These are phyloP conservation scores for Acleris holmiana DNA, from an alignment of 2,888 invertebrate species.

Conservation along the genomic window DNA sequence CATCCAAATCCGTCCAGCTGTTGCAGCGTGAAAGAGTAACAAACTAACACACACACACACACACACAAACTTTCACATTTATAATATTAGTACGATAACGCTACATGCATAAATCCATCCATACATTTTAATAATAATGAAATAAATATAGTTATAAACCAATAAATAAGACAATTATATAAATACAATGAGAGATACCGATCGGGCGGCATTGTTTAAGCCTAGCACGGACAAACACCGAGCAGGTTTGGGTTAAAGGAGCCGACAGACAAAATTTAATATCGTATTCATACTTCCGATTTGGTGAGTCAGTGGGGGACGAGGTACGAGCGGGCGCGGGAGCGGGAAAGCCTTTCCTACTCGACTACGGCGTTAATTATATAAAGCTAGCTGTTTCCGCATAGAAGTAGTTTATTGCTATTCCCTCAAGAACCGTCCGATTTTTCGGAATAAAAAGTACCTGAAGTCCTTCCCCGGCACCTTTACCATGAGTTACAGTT, in stretches of 20 bases:
- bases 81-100: too few species aligned
- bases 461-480: too few species aligned
- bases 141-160: constrained; percentile 16
- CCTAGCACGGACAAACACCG: not conserved
- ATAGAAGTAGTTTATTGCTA: too few species aligned
- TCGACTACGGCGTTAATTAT: too few species aligned
- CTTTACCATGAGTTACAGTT: too few species aligned
- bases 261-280: constrained; percentile 60
- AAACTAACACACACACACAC: too few species aligned
- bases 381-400: too few species aligned
- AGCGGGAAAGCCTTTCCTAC: not conserved
- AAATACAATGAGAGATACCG: constrained; percentile 48
- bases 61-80: too few species aligned
- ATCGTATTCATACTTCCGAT: constrained; percentile 69
- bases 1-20: too few species aligned
- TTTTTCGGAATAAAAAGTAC: too few species aligned
- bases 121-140: constrained; percentile 5
- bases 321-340: constrained; percentile 43
- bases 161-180: constrained; percentile 32
- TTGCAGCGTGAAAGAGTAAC: too few species aligned
- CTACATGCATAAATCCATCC: not conserved
- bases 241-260: constrained; percentile 43
- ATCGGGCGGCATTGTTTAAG: constrained; percentile 42
- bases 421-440: too few species aligned
- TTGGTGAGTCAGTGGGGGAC: constrained; percentile 48